Evolutionary conservation across 2,888 invertebrate species (phyloP).

Genomic region (Mesorhabditis spiculigera): DNA sequence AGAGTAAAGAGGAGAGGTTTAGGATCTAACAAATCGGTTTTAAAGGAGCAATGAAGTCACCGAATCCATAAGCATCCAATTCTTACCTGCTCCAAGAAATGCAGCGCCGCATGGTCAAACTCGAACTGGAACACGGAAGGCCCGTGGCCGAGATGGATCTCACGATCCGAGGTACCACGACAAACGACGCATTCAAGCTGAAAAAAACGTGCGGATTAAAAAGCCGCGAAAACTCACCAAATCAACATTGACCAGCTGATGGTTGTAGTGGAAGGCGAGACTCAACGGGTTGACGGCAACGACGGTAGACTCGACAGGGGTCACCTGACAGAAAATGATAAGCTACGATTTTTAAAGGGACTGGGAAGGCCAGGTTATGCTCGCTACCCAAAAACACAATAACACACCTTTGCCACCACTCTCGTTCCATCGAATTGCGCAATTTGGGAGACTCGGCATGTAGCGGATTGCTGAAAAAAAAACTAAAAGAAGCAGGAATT

Average conservation of each 20-base stretch:
- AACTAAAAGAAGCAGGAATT: no score
- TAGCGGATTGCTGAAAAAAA: neutral
- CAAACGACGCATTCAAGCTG: constrained; percentile 27
- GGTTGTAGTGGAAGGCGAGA: constrained; percentile 38
- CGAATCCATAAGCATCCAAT: constrained; percentile 8
- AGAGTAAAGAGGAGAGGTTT: constrained; percentile 31
- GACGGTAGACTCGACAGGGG: constrained; percentile 14
- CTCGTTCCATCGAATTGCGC: neutral
- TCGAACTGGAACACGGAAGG: constrained; percentile 1
- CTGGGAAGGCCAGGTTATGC: no score
- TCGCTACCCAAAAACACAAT: no score
- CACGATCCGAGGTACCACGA: neutral
- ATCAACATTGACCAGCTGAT: constrained; percentile 33
- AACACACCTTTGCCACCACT: neutral
- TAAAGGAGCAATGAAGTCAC: constrained; percentile 25
- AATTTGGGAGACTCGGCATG: constrained; percentile 4
- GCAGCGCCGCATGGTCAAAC: neutral
- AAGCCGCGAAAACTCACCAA: constrained; percentile 19
- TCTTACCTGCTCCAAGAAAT: constrained; percentile 5
- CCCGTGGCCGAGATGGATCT: neutral
- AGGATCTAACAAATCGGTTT: constrained; percentile 15
- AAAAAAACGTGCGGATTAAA: constrained; percentile 8
- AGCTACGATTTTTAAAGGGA: no score
- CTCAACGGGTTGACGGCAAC: constrained; percentile 37
- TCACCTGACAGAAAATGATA: neutral